Base-by-base conservation (phyloP, 2,113 vertebrate genomes). In the Noturus placidus region DNA sequence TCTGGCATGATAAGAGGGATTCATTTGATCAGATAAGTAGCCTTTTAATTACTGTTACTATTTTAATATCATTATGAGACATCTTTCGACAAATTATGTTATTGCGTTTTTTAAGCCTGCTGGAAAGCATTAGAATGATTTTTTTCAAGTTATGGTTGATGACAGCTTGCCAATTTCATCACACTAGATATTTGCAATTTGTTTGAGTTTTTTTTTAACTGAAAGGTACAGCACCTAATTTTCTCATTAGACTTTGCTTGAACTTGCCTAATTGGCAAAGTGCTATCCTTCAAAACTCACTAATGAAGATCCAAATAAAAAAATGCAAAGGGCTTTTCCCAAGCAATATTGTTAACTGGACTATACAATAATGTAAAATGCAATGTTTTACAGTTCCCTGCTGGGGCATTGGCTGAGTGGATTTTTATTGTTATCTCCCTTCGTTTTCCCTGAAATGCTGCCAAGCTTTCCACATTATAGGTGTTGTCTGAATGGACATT, bases 401-500 rank as follows among this genome's bases (percentile, higher is more conserved):
- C 42, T 77, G 22, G n/a, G 70, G 20, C 3, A 67, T 52, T 72
- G 33, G 63, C 52, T 86, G 35, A 50, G 54, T 50, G 14, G 70
- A 33, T 87, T 87, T 81, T 82, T 30, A 25, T 70, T 46, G 70
- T 46, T 76, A 70, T 89, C 86, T 83, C 38, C 76, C 78, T 52
- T 38, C 7, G 85, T 87, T 86, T 89, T 83, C 56, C 50, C 63
- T 30, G 33, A 74, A 90, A 30, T 33, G 10, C 72, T 80, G 11
- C n/a, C 79, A 91, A 83, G 77, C 54, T 46, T 81, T 86, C 59
- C 57, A 88, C 52, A 35, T 90, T 90, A 83, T 46, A 67, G n/a
- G 69, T 33, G 50, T 7, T 70, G 38, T 84, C 65, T 89, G 82
- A 89, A 91, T 90, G 65, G 80, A 87, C 50, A 80, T 83, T 84